phyloP scores from a whole-genome alignment of 2,888 invertebrate genomes.

The Nemapogon koenigi region DNA sequence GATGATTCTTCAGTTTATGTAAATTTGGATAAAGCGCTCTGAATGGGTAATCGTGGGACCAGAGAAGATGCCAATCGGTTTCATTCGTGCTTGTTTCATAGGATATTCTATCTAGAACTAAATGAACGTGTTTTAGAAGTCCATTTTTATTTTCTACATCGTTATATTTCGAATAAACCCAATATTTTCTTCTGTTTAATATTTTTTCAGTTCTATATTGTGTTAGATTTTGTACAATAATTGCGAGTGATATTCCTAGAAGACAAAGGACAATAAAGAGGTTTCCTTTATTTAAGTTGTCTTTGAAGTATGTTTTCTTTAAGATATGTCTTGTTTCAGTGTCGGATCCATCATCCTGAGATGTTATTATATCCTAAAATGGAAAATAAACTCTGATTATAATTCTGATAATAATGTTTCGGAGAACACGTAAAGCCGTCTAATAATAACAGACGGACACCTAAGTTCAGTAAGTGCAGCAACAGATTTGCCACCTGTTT shows the following conservation, averaged over 20 bases:
- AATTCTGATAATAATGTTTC: no score
- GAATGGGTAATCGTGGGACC: slow-evolving; percentile 96
- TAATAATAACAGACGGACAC: no score
- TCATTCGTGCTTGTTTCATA: slow-evolving; percentile 65
- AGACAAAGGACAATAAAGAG: no score
- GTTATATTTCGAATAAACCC: slow-evolving; percentile 63
- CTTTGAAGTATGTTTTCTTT: no score
- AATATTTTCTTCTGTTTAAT: slow-evolving; percentile 56
- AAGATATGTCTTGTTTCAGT: no score
- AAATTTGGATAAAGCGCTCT: slow-evolving; percentile 52
- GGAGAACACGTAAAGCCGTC: no score
- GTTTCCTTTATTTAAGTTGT: no score
- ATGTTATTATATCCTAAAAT: no score
- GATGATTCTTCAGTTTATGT: slow-evolving; percentile 71
- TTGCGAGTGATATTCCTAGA: slow-evolving; percentile 36
- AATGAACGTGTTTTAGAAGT: slow-evolving; percentile 80
- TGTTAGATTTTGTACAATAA: slow-evolving; percentile 36
- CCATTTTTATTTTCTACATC: slow-evolving; percentile 67
- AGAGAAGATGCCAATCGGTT: slow-evolving; percentile 83
- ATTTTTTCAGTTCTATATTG: slow-evolving; percentile 26
- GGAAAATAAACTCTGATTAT: no score
- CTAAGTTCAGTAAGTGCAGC: no score
- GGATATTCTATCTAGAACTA: slow-evolving; percentile 78
- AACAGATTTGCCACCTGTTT: no score
- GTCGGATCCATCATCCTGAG: no score